These are phyloP conservation scores for Bhutanitis thaidina DNA, from an alignment of 2,888 invertebrate species.

Conservation along the genomic window DNA sequence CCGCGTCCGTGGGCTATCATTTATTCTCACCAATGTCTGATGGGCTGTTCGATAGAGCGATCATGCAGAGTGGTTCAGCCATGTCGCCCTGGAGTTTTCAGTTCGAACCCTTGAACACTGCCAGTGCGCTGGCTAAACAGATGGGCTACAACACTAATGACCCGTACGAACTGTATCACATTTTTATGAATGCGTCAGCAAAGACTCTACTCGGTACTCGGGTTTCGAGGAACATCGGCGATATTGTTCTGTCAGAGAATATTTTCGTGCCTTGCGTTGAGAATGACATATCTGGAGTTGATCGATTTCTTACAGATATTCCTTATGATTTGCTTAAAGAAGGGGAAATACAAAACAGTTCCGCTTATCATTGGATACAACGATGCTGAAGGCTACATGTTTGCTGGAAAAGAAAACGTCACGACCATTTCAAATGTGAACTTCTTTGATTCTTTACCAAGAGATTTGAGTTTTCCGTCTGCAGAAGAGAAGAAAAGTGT, in stretches of 20 bases:
- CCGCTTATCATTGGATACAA: slow-evolving; percentile 64
- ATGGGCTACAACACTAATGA: slow-evolving; percentile 46
- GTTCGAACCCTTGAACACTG: slow-evolving; percentile 54
- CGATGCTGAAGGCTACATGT: slow-evolving; percentile 63
- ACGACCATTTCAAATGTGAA: slow-evolving; percentile 51
- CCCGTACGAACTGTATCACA: slow-evolving; percentile 45
- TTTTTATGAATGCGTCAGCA: slow-evolving; percentile 43
- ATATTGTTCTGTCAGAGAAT: slow-evolving; percentile 58
- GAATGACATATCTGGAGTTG: slow-evolving; percentile 35
- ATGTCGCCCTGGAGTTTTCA: slow-evolving; percentile 65
- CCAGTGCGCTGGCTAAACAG: slow-evolving; percentile 47
- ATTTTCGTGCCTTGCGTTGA: slow-evolving; percentile 68
- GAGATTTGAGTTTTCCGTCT: slow-evolving; percentile 49
- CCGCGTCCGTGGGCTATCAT: slow-evolving; percentile 59
- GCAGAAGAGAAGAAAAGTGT: slow-evolving; percentile 37
- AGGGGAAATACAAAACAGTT: slow-evolving; percentile 49
- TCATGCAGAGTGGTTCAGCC: slow-evolving; percentile 65
- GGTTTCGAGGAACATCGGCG: slow-evolving; percentile 55
- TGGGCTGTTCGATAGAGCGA: slow-evolving; percentile 60
- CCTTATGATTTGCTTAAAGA: slow-evolving; percentile 53
- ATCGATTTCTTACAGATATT: slow-evolving; percentile 48
- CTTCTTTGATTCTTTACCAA: slow-evolving; percentile 49
- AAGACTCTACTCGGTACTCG: slow-evolving; percentile 45
- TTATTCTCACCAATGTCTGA: slow-evolving; percentile 59
- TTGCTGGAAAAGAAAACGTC: slow-evolving; percentile 62